Evolutionary conservation across 2,888 invertebrate species (phyloP).

Genomic region (Cryptus viduatorius): DNA sequence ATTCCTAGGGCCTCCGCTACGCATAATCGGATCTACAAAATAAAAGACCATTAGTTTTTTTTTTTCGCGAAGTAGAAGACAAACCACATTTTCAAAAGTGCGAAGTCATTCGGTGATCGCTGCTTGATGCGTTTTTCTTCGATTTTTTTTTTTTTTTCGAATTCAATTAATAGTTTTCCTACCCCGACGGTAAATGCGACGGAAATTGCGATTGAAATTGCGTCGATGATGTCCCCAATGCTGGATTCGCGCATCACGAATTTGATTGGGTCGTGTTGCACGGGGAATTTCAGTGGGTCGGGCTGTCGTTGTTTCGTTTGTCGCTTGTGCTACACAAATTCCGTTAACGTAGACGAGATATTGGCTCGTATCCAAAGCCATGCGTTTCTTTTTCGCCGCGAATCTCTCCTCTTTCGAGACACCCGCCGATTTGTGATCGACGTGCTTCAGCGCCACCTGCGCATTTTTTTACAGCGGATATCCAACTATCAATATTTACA

Average conservation of each 20-base stretch:
- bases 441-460: conserved; percentile 67
- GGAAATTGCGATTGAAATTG: neutral
- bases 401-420: conserved; percentile 30
- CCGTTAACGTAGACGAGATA: conserved; percentile 64
- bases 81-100: neutral
- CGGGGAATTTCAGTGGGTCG: neutral
- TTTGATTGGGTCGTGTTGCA: neutral
- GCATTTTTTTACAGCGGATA: conserved; percentile 70
- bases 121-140: neutral
- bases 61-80: neutral
- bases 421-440: conserved; percentile 40
- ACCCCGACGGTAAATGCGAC: neutral
- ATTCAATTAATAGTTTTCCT: neutral
- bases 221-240: conserved; percentile 1
- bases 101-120: neutral
- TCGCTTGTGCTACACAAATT: conserved; percentile 70
- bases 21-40: conserved; percentile 77
- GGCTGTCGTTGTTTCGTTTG: neutral
- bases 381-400: conserved; percentile 24
- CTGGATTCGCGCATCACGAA: neutral
- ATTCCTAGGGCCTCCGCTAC: conserved; percentile 76
- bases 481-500: conserved; percentile 56
- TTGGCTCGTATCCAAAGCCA: conserved; percentile 55
- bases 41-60: conserved; percentile 26
- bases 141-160: too few relatives aligned